Evolutionary conservation across 2,797 vertebrate genomes (phyloP), one percentile per base, ranked within the genome.

Genomic region (Neosilurus mollespiculum): DNA sequence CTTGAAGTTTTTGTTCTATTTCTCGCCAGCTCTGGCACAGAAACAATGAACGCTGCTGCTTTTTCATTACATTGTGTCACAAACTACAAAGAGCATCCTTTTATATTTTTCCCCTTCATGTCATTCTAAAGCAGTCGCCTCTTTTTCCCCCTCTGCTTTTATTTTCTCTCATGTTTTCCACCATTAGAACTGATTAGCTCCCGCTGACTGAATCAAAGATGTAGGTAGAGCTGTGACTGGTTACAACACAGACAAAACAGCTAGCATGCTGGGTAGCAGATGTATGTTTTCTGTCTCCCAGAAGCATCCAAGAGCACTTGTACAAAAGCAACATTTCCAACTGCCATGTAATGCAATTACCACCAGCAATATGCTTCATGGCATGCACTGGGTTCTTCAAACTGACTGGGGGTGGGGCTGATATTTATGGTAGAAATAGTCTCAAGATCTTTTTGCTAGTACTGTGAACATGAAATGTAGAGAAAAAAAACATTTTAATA

Each of bases 231-330:
- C 72, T 72, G 73, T 49, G 87, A 91, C 90, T 87, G 87, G 81
- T 85, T 84, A 69, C 81, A 54, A 87, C 83, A 88, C 84, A 89
- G 87, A 86, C 86, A 82, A 83, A 90, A 86, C 87, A 83, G 83
- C 70, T 85, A 86, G 89, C 90, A 89, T 90, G 90, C 90, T 92
- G 91, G 89, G 87, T 90, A 86, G 76, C 86, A 82, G 83, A 83
- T 85, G 77, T 70, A 82, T 67, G 71, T 53, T 66, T 66, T 77
- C 53, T 62, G 78, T 43, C 58, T 62, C 64, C 84, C 58, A 79
- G 73, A 34, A 78, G 58, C 72, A 81, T 81, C 73, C 65, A 37
- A 67, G 22, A 78, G 72, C 56, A 64, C 56, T 76, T 78, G 58
- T 81, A 58, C 49, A 78, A 70, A 85, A 80, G 58, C 73, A 81